Evolutionary conservation across 2,888 invertebrate species (phyloP).

Genomic region (Leucoma salicis): DNA sequence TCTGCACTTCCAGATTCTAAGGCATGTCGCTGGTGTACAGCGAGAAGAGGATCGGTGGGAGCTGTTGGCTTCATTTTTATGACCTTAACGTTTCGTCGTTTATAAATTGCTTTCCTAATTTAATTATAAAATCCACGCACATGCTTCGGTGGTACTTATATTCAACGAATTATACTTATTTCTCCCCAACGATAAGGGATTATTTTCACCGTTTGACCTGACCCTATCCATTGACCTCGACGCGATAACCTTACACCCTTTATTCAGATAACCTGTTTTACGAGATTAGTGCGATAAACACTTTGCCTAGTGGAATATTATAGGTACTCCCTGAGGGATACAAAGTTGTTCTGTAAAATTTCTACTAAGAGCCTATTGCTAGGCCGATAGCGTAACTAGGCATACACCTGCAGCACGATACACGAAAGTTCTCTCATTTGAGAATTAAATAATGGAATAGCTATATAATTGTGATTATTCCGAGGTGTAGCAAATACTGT

Average conservation of each 20-base stretch:
- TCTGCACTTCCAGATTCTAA: too few species aligned
- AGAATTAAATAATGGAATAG: too few species aligned
- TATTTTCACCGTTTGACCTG: constrained; percentile 63
- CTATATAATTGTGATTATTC: too few species aligned
- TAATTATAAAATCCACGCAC: constrained; percentile 34
- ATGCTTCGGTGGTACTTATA: constrained; percentile 36
- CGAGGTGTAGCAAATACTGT: too few species aligned
- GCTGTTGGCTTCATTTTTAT: constrained; percentile 56
- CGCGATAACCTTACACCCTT: constrained; percentile 64
- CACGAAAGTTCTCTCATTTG: too few species aligned
- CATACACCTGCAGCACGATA: too few species aligned
- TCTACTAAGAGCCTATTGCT: constrained; percentile 44
- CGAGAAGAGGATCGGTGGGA: too few species aligned
- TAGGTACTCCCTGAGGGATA: constrained; percentile 47
- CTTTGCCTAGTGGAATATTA: constrained; percentile 56
- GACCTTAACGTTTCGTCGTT: constrained; percentile 41
- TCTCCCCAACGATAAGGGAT: constrained; percentile 54
- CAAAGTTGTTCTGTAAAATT: constrained; percentile 49
- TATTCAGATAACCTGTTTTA: constrained; percentile 70
- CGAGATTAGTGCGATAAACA: constrained; percentile 61
- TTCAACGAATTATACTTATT: constrained; percentile 41
- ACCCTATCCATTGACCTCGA: constrained; percentile 69
- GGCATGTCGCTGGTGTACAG: too few species aligned
- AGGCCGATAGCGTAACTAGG: constrained; percentile 40
- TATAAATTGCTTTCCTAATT: constrained; percentile 54